Conservation (phyloP, 92 coral and sea anemone species). For the Muricea muricata region DNA sequence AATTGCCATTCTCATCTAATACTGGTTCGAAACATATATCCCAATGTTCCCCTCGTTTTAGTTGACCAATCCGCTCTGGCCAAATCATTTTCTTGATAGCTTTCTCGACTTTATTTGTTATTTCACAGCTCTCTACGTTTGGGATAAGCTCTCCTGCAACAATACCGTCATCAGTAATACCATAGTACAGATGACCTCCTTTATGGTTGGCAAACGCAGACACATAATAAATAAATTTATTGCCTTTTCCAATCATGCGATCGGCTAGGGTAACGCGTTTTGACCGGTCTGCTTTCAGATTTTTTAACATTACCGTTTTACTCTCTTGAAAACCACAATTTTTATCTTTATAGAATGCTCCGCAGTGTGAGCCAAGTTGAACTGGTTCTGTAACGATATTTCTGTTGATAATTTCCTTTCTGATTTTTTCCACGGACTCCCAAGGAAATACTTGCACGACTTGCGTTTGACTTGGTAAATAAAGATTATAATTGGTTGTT, state of each 20-base stretch:
- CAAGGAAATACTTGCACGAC: neutral
- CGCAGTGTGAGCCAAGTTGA: neutral
- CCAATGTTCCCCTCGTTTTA: slow-evolving; percentile 57
- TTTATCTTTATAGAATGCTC: neutral
- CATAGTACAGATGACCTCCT: slow-evolving; percentile 61
- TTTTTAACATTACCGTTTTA: slow-evolving; percentile 32
- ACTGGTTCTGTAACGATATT: neutral
- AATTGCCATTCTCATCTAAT: slow-evolving; percentile 8
- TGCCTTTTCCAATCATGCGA: slow-evolving; percentile 41
- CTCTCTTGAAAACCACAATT: neutral
- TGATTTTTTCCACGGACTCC: slow-evolving; percentile 14
- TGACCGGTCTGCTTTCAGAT: slow-evolving; percentile 8
- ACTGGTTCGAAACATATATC: slow-evolving; percentile 64
- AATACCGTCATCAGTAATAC: slow-evolving; percentile 30
- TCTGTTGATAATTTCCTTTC: neutral
- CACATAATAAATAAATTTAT: slow-evolving; percentile 31
- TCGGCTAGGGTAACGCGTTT: slow-evolving; percentile 24
- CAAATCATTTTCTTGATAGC: slow-evolving; percentile 50
- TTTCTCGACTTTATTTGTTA: slow-evolving; percentile 9
- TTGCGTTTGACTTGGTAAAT: slow-evolving; percentile 51
- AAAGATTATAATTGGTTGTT: slow-evolving; percentile 31
- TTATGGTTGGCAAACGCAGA: slow-evolving; percentile 57
- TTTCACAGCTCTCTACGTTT: slow-evolving; percentile 34
- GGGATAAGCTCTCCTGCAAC: slow-evolving; percentile 38
- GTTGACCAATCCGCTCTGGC: slow-evolving; percentile 30